phyloP scores from a whole-genome alignment of 1,140 invertebrate genomes.

The Pristionchus pacificus region DNA sequence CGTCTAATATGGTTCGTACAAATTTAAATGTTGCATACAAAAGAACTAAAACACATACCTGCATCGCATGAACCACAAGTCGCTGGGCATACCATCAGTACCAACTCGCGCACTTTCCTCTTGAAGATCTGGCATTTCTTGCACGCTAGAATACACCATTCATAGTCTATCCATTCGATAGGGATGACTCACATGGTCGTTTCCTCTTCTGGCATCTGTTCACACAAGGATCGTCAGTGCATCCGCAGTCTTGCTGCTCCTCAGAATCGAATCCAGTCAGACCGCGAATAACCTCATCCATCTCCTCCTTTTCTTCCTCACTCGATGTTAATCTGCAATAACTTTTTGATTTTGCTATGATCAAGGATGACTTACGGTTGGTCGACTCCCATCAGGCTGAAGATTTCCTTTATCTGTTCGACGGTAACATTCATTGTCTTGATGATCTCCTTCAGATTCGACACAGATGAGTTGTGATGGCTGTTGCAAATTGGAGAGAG shows the following conservation, averaged over 20 bases:
- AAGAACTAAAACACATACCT: no score
- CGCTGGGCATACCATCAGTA: neutral
- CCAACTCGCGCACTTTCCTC: neutral
- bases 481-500: no score
- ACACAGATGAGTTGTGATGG: no score
- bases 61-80: neutral
- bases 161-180: no score
- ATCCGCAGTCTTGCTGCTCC: neutral
- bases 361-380: no score
- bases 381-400: no score
- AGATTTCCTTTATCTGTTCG: no score
- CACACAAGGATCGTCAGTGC: neutral
- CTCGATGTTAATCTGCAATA: no score
- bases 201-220: neutral
- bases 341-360: no score
- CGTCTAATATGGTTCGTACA: no score
- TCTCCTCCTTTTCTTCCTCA: neutral
- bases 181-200: neutral
- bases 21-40: neutral
- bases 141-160: neutral
- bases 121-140: neutral
- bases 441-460: no score
- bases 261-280: neutral
- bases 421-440: no score
- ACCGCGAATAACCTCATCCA: neutral